phyloP scores from a whole-genome alignment of 2,113 vertebrate species.

The Micromys minutus region DNA sequence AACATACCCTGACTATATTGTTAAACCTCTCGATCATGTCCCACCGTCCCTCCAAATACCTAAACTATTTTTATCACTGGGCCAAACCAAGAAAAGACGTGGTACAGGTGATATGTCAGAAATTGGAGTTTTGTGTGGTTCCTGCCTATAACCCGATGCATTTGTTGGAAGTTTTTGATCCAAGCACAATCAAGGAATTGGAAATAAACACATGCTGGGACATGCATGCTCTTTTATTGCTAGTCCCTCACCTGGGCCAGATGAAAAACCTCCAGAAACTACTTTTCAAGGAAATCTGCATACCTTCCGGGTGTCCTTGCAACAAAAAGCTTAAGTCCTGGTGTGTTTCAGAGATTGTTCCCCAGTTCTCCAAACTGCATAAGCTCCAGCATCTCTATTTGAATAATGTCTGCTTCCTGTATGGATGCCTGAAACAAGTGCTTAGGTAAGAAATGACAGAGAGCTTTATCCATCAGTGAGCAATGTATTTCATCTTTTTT shows the following conservation, averaged over 20 bases:
- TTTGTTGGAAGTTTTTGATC: background rate
- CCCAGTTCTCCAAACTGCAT: background rate
- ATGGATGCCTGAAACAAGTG: background rate
- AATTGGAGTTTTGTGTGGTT: background rate
- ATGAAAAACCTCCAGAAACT: background rate
- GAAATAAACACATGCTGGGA: background rate
- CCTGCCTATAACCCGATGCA: background rate
- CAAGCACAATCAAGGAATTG: background rate
- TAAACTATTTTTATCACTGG: background rate
- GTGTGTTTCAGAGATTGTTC: background rate
- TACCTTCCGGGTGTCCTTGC: accelerated
- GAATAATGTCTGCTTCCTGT: background rate
- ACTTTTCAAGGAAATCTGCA: background rate
- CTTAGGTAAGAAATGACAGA: background rate
- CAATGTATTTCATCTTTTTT: background rate
- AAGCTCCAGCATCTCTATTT: background rate
- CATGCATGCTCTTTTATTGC: background rate
- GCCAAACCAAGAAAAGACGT: background rate
- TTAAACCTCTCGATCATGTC: background rate
- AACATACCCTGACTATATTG: background rate
- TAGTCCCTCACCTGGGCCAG: background rate
- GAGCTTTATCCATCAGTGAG: background rate
- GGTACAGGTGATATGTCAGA: background rate
- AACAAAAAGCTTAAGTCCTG: too few species aligned
- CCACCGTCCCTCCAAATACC: too few species aligned